phyloP scores from a whole-genome alignment of 2,888 invertebrate species.

The Apamea sordens region DNA sequence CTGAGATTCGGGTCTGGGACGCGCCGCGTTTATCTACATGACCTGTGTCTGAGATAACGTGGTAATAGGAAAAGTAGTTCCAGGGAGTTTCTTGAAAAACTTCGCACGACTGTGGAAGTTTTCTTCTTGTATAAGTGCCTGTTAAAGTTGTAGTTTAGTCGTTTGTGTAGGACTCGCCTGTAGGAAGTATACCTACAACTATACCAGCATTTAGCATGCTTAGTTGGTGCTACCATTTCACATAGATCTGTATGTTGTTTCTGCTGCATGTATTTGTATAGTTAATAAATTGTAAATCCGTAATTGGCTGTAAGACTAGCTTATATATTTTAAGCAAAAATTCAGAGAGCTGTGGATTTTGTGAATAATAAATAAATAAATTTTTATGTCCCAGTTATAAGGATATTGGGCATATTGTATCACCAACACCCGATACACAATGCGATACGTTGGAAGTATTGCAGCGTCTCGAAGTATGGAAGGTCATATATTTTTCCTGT shows the following conservation, averaged over 20 bases:
- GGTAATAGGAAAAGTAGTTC: constrained; percentile 52
- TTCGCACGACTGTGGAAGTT: constrained; percentile 16
- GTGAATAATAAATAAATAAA: too few species aligned
- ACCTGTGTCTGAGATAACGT: constrained; percentile 48
- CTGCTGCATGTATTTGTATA: too few species aligned
- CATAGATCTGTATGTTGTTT: too few species aligned
- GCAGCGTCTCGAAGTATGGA: background rate
- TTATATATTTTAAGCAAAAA: too few species aligned
- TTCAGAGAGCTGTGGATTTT: too few species aligned
- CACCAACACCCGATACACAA: background rate
- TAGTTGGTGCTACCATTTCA: too few species aligned
- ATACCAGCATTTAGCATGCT: too few species aligned
- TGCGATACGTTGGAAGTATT: background rate
- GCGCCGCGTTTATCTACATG: constrained; percentile 39
- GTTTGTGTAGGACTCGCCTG: constrained; percentile 1
- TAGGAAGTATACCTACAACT: background rate
- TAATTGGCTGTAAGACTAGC: too few species aligned
- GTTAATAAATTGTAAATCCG: too few species aligned
- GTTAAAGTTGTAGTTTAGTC: constrained; percentile 36
- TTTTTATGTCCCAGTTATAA: background rate
- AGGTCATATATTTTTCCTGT: background rate
- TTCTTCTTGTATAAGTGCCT: constrained; percentile 28
- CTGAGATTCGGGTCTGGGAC: constrained; percentile 42
- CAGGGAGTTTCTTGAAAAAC: constrained; percentile 33
- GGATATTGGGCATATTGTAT: background rate